Evolutionary conservation across 2,797 vertebrate genomes (phyloP).

Genomic region (Onychomys arenicola): DNA sequence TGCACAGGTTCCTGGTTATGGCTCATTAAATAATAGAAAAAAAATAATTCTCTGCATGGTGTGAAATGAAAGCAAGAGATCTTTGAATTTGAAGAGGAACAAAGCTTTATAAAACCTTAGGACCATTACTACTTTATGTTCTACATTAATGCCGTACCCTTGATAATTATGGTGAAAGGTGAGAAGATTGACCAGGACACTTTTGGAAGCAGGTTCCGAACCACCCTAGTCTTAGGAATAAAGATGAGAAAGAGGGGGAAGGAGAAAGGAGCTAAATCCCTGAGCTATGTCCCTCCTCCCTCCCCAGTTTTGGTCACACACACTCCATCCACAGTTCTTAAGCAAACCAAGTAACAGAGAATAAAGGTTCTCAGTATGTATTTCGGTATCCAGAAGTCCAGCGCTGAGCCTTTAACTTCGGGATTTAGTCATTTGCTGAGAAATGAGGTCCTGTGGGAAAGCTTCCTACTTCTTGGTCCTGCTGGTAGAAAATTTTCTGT

Average conservation of each 20-base stretch:
- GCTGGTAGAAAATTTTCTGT: background rate
- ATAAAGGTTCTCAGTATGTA: background rate
- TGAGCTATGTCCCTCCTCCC: background rate
- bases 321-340: background rate
- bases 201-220: background rate
- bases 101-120: background rate
- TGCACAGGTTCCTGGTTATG: background rate
- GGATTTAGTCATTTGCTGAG: slow-evolving; percentile 16
- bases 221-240: background rate
- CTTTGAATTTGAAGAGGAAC: background rate
- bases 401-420: background rate
- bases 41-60: background rate
- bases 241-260: background rate
- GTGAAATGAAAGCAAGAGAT: slow-evolving; percentile 24
- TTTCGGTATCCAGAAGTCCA: slow-evolving; percentile 21
- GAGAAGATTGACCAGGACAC: background rate
- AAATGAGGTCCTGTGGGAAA: slow-evolving; percentile 19
- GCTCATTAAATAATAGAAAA: slow-evolving; percentile 13
- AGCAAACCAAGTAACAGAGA: background rate
- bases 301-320: background rate
- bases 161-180: background rate
- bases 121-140: background rate
- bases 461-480: background rate
- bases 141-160: background rate
- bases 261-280: background rate